Evolutionary conservation across 2,797 vertebrate species (phyloP), one percentile per base, ranked within the genome.

Genomic region (Phoxinus dragarum): DNA sequence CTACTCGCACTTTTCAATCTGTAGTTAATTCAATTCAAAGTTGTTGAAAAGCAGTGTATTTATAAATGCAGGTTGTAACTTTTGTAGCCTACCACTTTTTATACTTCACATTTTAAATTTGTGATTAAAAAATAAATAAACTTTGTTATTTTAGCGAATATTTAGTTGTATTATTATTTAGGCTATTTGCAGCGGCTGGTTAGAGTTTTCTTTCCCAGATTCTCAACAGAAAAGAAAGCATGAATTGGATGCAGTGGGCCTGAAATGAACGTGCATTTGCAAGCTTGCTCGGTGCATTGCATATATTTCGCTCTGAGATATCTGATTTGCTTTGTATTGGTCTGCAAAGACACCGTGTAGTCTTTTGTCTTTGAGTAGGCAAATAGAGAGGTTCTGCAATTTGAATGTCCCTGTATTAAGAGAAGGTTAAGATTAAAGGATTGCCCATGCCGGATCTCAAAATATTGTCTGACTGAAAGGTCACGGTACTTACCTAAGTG

Each of bases 401-500:
- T 77, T 84, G 82, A 84, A 78, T 77, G 82, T 68, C 74, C 11
- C 8, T 47, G 49, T 17, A 66, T 76, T 52, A 78, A 31, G n/a
- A 78, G 76, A 78, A 78, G 56, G 76, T 64, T 61, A 78, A 66
- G 36, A 54, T 68, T 67, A 80, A 85, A 34, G 44, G 42, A 74
- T 64, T 31, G 47, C 16, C 38, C 5, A 6, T 67, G 44, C 59
- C 75, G 64, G 66, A 77, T 69, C 66, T 77, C 36, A 56, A 69
- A 59, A 59, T 44, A 68, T 76, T 34, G 44, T 56, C 61, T 38
- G 61, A 42, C 66, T 27, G 19, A 84, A 34, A 84, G 38, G 34
- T 84, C 82, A 16, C 74, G 36, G 82, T 36, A 68, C 91, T 94
- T 97, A 98, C 98, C 97, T 91, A 98, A 92, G 87, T 98, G 98